Evolutionary conservation across 2,888 invertebrate species (phyloP).

Genomic region (Ectemnius continuus): DNA sequence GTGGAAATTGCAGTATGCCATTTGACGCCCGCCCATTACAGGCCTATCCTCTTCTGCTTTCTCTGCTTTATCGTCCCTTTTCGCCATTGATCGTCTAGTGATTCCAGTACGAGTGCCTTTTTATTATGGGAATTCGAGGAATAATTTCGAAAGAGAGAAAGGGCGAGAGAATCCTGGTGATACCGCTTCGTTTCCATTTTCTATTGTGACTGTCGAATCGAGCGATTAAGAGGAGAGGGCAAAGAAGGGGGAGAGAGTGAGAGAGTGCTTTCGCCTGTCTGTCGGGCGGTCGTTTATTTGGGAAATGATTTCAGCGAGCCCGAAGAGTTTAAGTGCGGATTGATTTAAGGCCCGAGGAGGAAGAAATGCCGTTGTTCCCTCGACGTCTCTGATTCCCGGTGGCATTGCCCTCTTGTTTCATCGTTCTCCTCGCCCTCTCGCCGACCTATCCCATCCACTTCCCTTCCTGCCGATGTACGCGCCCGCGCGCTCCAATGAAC

Average conservation of each 20-base stretch:
- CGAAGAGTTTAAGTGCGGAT: constrained; percentile 29
- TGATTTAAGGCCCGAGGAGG: constrained; percentile 39
- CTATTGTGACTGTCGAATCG: no score
- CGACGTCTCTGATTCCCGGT: constrained; percentile 17
- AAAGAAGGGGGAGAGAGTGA: background rate
- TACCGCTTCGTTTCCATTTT: no score
- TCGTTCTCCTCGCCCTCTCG: constrained; percentile 6
- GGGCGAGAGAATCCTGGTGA: no score
- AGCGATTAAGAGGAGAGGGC: no score
- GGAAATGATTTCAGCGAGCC: constrained; percentile 42
- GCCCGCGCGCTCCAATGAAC: background rate
- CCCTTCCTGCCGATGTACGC: background rate
- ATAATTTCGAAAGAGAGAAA: no score
- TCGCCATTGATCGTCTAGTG: no score
- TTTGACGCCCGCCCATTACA: no score
- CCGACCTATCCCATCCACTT: no score
- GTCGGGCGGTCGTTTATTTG: constrained; percentile 46
- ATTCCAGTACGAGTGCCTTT: no score
- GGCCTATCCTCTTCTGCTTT: no score
- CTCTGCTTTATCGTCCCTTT: no score
- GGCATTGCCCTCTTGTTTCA: constrained; percentile 33
- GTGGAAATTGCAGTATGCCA: background rate
- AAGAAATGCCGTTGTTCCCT: constrained; percentile 21
- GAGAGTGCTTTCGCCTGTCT: constrained; percentile 24
- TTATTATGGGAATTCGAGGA: no score